phyloP scores from a whole-genome alignment of 2,888 invertebrate species.

The Epiblema foenella region DNA sequence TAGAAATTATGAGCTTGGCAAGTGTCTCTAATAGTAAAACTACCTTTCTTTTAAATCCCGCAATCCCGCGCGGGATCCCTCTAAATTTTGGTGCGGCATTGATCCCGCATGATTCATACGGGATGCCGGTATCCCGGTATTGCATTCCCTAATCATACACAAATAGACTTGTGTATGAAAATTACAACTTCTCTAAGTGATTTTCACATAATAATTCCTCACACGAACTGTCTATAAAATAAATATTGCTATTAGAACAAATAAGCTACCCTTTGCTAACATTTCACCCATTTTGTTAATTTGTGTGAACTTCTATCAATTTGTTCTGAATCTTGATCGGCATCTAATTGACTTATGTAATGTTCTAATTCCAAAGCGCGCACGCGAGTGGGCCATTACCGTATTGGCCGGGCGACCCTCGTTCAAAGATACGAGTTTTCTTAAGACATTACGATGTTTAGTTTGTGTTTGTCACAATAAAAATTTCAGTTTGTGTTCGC shows the following conservation, averaged over 20 bases:
- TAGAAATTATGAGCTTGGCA: no score
- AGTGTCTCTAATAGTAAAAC: no score
- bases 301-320: constrained; percentile 19
- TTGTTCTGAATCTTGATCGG: constrained; percentile 21
- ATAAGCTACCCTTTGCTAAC: neutral
- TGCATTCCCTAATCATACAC: no score
- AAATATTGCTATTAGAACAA: neutral
- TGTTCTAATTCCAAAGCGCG: constrained; percentile 26
- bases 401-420: constrained; percentile 19
- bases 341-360: constrained; percentile 40
- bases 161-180: no score
- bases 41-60: no score
- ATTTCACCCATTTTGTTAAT: neutral
- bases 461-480: neutral
- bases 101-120: no score
- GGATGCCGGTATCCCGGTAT: no score
- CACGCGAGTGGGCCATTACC: constrained; percentile 39
- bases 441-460: constrained; percentile 16
- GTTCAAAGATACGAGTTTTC: constrained; percentile 27
- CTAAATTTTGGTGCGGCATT: no score
- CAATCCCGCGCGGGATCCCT: no score
- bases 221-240: no score
- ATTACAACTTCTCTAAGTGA: no score
- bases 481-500: neutral
- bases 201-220: no score